Evolutionary conservation across 2,113 vertebrate species (phyloP), one percentile per base, ranked within the genome.

Genomic region (Nibea albiflora): DNA sequence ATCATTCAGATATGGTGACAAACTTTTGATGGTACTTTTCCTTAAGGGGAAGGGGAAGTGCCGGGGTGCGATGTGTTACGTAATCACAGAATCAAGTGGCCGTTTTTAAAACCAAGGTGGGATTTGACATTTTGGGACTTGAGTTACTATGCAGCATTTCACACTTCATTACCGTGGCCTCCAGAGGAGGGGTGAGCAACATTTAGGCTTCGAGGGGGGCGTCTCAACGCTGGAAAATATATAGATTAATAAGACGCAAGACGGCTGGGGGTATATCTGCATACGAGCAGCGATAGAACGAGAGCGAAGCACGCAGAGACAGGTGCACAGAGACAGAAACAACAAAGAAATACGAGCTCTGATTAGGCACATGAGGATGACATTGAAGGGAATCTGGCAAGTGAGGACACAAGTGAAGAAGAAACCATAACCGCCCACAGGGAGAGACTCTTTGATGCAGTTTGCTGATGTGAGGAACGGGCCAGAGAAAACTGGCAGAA

Each of bases 401-500:
- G 62, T 2, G 19, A n/a, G 2, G 2, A 12, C 66, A 44, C 71
- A 68, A 61, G 52, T 42, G 73, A n/a, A 53, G 42, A 28, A 17
- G 64, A 77, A 78, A 84, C 64, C 35, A 11, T 1, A 69, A 2
- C 68, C 53, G 31, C 7, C 42, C 0, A 46, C 11, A 0, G 7
- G 6, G 31, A 31, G 65, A 54, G 58, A 26, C 28, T 75, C 42
- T 16, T 46, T 65, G 12, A 20, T 20, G 46, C 47, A 1, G n/a
- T 26, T 49, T 53, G 84, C 42, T 80, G 91, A 92, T 85, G 84
- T 92, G 87, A 93, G 47, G 76, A 66, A 94, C 83, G 82, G 53
- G 28, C 26, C 28, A 1, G n/a, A 72, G 54, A 73, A 78, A 77
- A 75, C 63, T 83, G 83, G 71, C 83, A 76, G 64, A 65, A 71